Percentiles rank a stretch among this genome's conserved stretches.
Evolutionary conservation across 2,888 invertebrate species (phyloP).

Genomic region (Lissonota sp.): DNA sequence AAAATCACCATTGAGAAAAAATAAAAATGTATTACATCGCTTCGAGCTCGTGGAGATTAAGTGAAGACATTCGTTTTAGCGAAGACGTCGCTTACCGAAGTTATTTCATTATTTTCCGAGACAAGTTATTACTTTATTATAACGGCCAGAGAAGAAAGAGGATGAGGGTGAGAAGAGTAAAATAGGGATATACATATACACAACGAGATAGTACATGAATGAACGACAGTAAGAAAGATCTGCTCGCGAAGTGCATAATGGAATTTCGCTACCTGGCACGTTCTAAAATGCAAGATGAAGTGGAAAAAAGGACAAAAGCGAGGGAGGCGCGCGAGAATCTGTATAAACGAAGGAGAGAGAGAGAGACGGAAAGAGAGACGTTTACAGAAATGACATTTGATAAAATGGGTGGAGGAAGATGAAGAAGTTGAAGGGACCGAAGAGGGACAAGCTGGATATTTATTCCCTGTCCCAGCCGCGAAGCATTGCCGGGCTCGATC

Average conservation of each 20-base stretch:
- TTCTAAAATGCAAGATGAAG: conserved; percentile 63
- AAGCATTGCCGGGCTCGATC: conserved; percentile 54
- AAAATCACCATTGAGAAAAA: not conserved
- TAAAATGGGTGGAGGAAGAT: conserved; percentile 2
- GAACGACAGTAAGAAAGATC: conserved; percentile 36
- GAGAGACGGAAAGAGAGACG: not conserved
- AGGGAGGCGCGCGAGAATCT: not conserved
- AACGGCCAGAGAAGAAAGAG: not conserved
- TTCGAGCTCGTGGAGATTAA: conserved; percentile 12
- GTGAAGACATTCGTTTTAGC: conserved; percentile 12
- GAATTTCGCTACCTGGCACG: conserved; percentile 63
- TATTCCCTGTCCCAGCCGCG: conserved; percentile 63
- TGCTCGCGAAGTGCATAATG: conserved; percentile 57
- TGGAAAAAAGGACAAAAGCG: conserved; percentile 31
- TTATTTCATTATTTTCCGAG: conserved; percentile 56
- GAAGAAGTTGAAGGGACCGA: not conserved
- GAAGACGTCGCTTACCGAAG: conserved; percentile 29
- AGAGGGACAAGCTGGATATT: conserved; percentile 57
- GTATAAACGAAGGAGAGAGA: not conserved
- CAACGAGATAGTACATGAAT: conserved; percentile 7
- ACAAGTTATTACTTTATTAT: conserved; percentile 53
- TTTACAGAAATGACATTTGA: not conserved
- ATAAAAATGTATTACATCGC: not conserved
- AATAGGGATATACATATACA: conserved; percentile 9
- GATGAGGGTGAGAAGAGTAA: not conserved